Base-by-base conservation (phyloP, 2,888 invertebrate species). In the Tachina lurida region DNA sequence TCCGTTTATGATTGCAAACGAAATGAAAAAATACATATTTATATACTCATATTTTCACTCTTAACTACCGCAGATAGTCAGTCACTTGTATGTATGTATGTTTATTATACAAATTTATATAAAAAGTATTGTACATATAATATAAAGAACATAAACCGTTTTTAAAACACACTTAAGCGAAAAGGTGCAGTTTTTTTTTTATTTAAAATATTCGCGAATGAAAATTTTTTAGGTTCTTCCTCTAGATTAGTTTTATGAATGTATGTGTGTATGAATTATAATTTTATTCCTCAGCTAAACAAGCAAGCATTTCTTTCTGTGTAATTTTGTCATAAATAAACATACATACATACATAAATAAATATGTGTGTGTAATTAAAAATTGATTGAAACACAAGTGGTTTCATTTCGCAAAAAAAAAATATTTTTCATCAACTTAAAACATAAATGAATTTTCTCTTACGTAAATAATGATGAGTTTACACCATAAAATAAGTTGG, bases 1-100 rank as follows among this genome's bases (percentile, higher is more conserved):
- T 87, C 87, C 87, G 87, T 78, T 87, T 82, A 65, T 73, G 79
- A 82, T 78, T 65, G 74, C 74, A 70, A 81, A 56, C 54, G 71
- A 71, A 78, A 67, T 15, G 31, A 74, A 75, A 79, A 70, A 71
- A 54, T 58, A 2, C 54, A 12, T 52, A 49, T 54, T 47, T 47
- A 39, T 31, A 22, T 17, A 56, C 10, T 63, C 15, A 60, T 41
- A 76, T 2, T n/a, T 19, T 1, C 49, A 22, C 22, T 17, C 62
- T 41, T 10, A 41, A n/a, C 45, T 19, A 43, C 10, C 67, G 39
- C 39, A 49, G 17, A 15, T 17, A 41, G 8, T 22, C 19, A 41
- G 8, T 22, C 19, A 49, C 10, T 19, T 54, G 54, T 5, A 41
- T 19, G 8, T 12, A 17, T 8, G 5, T 39, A 4, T 56, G 22